Conservation (phyloP, 2,797 vertebrate species). For the Tragopan temminckii region DNA sequence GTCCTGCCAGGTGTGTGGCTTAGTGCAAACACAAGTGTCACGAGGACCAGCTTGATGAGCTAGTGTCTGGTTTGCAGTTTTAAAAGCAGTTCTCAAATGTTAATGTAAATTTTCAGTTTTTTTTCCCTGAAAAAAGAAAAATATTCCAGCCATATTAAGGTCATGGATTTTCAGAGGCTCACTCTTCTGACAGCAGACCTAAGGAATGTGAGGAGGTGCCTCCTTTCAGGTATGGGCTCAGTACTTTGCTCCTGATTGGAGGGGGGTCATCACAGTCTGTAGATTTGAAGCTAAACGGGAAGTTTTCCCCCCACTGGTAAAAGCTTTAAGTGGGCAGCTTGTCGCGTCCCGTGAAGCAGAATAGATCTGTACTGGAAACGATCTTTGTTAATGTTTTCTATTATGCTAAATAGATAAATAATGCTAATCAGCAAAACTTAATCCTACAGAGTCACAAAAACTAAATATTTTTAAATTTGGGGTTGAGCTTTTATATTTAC, state of each 20-base stretch:
- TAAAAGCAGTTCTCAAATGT: background rate
- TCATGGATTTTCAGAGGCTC: background rate
- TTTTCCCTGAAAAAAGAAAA: background rate
- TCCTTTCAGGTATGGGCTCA: background rate
- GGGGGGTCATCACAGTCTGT: background rate
- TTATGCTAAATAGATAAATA: background rate
- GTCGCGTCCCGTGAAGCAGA: background rate
- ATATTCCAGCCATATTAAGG: background rate
- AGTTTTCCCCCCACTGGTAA: background rate
- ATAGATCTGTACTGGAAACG: background rate
- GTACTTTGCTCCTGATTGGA: background rate
- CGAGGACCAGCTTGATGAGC: background rate
- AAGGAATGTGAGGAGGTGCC: background rate
- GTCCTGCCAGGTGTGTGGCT: background rate
- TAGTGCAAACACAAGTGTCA: background rate
- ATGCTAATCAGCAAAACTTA: background rate
- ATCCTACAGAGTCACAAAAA: background rate
- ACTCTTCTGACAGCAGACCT: background rate
- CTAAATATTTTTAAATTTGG: background rate
- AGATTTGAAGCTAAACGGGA: background rate
- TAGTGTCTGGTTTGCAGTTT: background rate
- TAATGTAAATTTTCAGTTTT: background rate
- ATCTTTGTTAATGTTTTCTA: background rate
- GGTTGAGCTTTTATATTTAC: background rate
- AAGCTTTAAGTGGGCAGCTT: background rate